Evolutionary conservation across 2,888 invertebrate species (phyloP).

Genomic region (Amphimallon solstitiale): DNA sequence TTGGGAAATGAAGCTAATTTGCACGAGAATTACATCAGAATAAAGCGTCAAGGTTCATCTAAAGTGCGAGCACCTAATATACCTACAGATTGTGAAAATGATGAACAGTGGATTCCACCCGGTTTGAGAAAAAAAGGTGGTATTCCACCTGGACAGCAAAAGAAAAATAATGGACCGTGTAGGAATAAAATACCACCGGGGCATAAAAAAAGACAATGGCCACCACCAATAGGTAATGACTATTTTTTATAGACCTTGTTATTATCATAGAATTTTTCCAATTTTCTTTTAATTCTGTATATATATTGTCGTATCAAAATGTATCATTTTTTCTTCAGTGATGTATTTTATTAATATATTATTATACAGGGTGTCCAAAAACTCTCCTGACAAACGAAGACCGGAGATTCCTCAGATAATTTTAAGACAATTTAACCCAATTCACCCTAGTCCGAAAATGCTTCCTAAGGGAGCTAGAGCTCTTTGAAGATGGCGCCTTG

Average conservation of each 20-base stretch:
- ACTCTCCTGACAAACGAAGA: no score
- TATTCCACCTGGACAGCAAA: background rate
- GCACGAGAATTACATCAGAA: background rate
- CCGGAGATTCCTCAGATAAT: no score
- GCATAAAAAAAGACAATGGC: constrained; percentile 1
- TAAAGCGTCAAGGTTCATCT: background rate
- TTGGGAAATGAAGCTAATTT: background rate
- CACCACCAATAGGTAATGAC: constrained; percentile 7
- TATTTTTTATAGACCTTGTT: background rate
- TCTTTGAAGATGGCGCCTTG: no score
- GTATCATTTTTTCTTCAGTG: no score
- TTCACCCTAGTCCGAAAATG: no score
- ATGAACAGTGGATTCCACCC: constrained; percentile 1
- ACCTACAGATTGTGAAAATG: background rate
- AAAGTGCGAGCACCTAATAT: background rate
- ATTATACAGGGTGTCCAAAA: no score
- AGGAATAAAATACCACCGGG: constrained; percentile 1
- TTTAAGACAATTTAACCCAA: no score
- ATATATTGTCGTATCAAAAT: no score
- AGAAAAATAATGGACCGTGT: background rate
- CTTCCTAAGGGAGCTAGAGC: no score
- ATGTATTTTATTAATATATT: no score
- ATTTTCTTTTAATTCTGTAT: no score
- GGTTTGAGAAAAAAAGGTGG: background rate
- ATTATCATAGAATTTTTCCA: no score